Conservation (phyloP, 2,113 vertebrate species). For the Thryonomys swinderianus region DNA sequence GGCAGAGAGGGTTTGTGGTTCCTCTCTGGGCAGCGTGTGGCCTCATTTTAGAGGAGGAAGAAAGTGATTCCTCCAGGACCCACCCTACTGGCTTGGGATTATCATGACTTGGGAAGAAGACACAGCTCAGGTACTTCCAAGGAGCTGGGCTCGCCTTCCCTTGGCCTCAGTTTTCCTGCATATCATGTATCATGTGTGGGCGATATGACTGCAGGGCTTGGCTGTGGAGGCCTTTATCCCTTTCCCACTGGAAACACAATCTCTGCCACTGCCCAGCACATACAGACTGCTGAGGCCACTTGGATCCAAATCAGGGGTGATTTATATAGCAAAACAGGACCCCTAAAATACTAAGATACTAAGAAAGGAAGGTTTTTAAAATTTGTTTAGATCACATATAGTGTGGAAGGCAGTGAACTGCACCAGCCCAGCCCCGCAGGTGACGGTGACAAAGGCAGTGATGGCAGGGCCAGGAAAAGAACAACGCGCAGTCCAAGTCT, state of each 20-base stretch:
- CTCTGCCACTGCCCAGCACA: neutral
- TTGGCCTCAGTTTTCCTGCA: neutral
- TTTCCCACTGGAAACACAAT: neutral
- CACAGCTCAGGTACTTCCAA: neutral
- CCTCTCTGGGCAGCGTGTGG: fast-evolving
- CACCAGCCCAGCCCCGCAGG: neutral
- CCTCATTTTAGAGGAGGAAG: neutral
- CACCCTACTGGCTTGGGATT: neutral
- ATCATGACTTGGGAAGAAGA: neutral
- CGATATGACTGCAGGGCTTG: neutral
- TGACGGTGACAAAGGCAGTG: neutral
- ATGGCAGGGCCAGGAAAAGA: neutral
- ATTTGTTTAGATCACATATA: neutral
- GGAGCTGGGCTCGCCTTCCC: neutral
- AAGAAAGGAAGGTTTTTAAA: neutral
- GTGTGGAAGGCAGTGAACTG: neutral
- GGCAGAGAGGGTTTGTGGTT: neutral
- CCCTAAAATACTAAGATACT: neutral
- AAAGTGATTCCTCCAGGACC: neutral
- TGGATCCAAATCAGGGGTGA: neutral
- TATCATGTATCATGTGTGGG: neutral
- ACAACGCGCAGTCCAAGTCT: too few species aligned
- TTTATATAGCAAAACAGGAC: neutral
- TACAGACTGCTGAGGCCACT: neutral
- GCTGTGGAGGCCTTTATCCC: fast-evolving